phyloP scores from a whole-genome alignment of 64 coral and sea anemone genomes.

The Actinia equina region DNA sequence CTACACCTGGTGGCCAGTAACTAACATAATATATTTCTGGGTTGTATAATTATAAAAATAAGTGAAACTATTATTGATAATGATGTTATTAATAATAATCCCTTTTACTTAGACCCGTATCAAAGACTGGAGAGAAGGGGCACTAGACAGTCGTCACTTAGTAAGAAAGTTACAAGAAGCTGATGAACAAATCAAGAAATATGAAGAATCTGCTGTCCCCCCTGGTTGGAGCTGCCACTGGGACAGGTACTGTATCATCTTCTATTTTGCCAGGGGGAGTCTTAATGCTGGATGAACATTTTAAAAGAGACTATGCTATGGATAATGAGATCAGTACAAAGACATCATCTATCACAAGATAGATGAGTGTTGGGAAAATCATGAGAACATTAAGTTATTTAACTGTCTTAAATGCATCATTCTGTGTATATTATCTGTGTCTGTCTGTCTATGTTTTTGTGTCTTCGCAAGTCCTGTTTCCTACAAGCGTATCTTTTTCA shows the following conservation, averaged over 20 bases:
- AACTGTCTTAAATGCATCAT: background rate
- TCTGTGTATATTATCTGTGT: background rate
- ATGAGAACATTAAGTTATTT: background rate
- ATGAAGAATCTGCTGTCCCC: slow-evolving; percentile 92
- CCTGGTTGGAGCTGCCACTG: slow-evolving; percentile 98
- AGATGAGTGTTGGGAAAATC: background rate
- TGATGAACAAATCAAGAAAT: slow-evolving; percentile 72
- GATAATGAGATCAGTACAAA: slow-evolving; percentile 2
- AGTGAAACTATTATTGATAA: too few relatives aligned
- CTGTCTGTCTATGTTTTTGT: background rate
- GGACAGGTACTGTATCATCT: slow-evolving; percentile 99
- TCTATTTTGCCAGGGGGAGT: slow-evolving; percentile 88
- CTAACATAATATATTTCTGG: too few relatives aligned
- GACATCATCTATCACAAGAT: too few relatives aligned
- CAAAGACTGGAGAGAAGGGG: slow-evolving; percentile 93
- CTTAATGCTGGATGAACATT: slow-evolving; percentile 15
- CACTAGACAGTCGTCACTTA: slow-evolving; percentile 73
- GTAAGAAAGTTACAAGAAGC: slow-evolving; percentile 78
- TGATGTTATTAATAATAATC: too few relatives aligned
- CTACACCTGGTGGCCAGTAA: too few relatives aligned
- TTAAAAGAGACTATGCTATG: slow-evolving; percentile 25
- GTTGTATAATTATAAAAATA: too few relatives aligned
- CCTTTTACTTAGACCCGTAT: slow-evolving; percentile 72
- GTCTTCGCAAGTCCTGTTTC: background rate
- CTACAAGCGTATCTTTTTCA: too few relatives aligned